Evolutionary conservation across 1,140 invertebrate species (phyloP).

Genomic region (Drosophila ercepeae): DNA sequence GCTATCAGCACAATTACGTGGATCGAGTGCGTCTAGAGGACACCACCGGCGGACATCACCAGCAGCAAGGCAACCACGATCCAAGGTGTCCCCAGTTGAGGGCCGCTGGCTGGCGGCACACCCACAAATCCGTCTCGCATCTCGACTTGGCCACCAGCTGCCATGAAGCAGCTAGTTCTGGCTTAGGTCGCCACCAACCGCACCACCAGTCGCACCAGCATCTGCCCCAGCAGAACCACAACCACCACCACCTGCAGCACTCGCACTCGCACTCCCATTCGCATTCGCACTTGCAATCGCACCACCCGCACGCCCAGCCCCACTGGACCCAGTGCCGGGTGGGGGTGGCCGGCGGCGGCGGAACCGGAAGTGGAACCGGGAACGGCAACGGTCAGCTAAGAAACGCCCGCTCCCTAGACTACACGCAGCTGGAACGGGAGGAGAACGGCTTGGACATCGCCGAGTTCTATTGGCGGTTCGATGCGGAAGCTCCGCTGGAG

Average conservation of each 20-base stretch:
- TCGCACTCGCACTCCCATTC: constrained; percentile 27
- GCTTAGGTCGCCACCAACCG: constrained; percentile 69
- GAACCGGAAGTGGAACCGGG: constrained; percentile 2
- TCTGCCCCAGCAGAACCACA: constrained; percentile 15
- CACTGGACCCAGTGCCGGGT: constrained; percentile 71
- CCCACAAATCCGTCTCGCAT: constrained; percentile 80
- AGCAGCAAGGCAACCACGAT: constrained; percentile 52
- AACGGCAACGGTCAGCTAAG: constrained; percentile 62
- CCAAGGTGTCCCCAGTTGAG: constrained; percentile 65
- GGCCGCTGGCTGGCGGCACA: constrained; percentile 82
- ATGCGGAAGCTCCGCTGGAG: constrained; percentile 70
- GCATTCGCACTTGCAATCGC: constrained; percentile 31
- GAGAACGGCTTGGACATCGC: constrained; percentile 79
- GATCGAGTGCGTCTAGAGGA: constrained; percentile 38
- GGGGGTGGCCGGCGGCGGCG: constrained; percentile 25
- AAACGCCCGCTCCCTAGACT: constrained; percentile 79
- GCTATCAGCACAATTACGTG: constrained; percentile 61
- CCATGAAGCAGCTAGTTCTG: constrained; percentile 75
- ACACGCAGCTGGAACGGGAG: constrained; percentile 70
- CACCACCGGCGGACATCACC: constrained; percentile 9
- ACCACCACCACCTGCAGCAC: constrained; percentile 41
- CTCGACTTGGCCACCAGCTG: constrained; percentile 84
- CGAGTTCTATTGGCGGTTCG: constrained; percentile 81
- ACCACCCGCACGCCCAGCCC: constrained; percentile 65
- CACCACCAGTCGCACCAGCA: constrained; percentile 33